phyloP scores from a whole-genome alignment of 2,888 invertebrate species.

The Limnephilus lunatus region DNA sequence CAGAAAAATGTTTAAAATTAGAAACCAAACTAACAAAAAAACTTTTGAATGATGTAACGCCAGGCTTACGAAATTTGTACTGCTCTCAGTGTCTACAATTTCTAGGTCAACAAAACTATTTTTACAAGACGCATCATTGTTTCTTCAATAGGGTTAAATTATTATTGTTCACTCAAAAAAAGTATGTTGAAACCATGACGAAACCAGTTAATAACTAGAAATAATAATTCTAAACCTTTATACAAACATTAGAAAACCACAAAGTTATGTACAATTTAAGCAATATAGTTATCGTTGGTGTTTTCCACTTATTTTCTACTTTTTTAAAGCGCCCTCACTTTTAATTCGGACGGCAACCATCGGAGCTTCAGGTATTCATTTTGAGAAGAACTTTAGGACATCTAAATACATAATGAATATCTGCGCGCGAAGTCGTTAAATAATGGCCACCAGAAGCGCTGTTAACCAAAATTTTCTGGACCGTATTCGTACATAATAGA shows the following conservation, averaged over 20 bases:
- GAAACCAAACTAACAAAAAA: too few relatives aligned
- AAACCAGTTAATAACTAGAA: too few relatives aligned
- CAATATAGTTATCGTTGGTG: too few relatives aligned
- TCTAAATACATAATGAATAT: conserved; percentile 20
- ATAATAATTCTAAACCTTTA: neutral
- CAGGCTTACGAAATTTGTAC: too few relatives aligned
- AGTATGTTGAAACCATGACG: too few relatives aligned
- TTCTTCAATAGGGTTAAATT: too few relatives aligned
- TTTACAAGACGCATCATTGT: too few relatives aligned
- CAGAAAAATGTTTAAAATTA: neutral
- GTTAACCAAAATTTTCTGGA: neutral
- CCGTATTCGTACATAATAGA: neutral
- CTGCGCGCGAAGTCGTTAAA: neutral
- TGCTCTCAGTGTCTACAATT: too few relatives aligned
- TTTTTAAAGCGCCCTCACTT: neutral
- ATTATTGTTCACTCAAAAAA: too few relatives aligned
- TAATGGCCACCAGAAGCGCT: neutral
- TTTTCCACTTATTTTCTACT: neutral
- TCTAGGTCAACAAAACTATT: too few relatives aligned
- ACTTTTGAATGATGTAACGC: too few relatives aligned
- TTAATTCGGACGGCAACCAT: neutral
- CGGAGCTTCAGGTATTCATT: neutral
- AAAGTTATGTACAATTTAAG: too few relatives aligned
- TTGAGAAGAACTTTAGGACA: neutral
- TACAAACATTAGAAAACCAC: neutral